Base-by-base conservation (phyloP, 2,797 vertebrate species). In the Parauchenoglanis ngamensis region DNA sequence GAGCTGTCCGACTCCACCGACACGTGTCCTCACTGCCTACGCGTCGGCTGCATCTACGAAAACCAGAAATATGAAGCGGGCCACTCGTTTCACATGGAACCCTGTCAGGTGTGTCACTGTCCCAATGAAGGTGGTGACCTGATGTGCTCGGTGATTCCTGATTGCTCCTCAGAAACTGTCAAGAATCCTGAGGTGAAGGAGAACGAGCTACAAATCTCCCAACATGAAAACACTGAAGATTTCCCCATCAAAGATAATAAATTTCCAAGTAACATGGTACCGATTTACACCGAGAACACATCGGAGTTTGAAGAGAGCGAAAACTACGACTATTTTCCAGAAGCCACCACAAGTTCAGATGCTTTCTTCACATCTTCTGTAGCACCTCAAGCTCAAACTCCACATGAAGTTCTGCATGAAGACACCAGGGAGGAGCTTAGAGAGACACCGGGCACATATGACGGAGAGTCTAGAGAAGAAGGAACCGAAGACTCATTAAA, bases 101-200 rank as follows among this genome's bases (percentile, higher is more conserved):
- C 90, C 0, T 99, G 98, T 92, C 96, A 95, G 83, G 96, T 99
- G 28, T 99, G 98, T 91, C 97, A 99, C 89, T 99, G 98, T 90
- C 97, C 98, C 0, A 96, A 97, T 0, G 91, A 95, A 0, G 98
- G 98, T 0, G 98, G 98, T 0, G 95, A 93, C 59, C 94, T 98
- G 78, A 98, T 97, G 96, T 99, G 98, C 92, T 98, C 97, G 56
- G 95, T 93, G 23, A 90, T 98, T 19, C 97, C 97, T 0, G 94
- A 93, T 35, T 99, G 98, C 44, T 93, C 94, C 17, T 7, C 88
- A 0, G 92, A 59, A 0, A 57, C 89, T 3, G 31, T 90, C 23
- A 92, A 92, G 76, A 94, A 95, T 0, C 56, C 92, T 0, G 96
- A 96, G 82, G 95, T 97, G 0, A 90, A 88, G 80, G 93, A 92